Base-by-base conservation (phyloP, 1,140 invertebrate species). In the Cydia pomonella region DNA sequence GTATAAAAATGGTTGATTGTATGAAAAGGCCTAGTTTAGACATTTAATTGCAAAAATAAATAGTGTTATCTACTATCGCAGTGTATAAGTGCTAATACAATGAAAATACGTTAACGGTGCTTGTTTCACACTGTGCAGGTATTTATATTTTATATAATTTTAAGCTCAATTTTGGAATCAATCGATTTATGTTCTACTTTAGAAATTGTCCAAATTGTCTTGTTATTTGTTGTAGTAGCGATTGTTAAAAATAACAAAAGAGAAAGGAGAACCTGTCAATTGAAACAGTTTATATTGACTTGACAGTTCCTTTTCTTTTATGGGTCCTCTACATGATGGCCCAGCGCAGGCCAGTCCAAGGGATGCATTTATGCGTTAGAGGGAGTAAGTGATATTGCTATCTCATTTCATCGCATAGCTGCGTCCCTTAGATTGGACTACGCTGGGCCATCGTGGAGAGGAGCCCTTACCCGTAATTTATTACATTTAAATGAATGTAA, bases 11-110 rank as follows among this genome's bases (percentile, higher is more conserved):
- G 53, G 53, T 59, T 59, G 53, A 59, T 59, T 10, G 53, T 59
- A 59, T 12, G 41, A 44, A 44, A 50, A 50, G 47, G 53, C 53
- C 18, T 59, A 23, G 23, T 59, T 59, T 59, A 59, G 53, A 59
- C 21, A 59, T 59, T 59, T 59, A 23, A 50, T 50, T 50, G 16
- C 53, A 59, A 59, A 59, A 59, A 59, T 59, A 59, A 59, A 59
- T 59, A 59, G 53, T 59, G 53, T 23, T 59, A 59, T 59, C 53
- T 3, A 59, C 21, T 59, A 53, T 53, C 7, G n/a, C 4, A 53
- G 50, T 59, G 53, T 10, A 23, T 59, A 59, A 59, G 53, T 59
- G 53, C 23, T 59, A 23, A 59, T 53, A 53, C 5, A 59, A 59
- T 59, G 53, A 59, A 59, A 12, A 59, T 3, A 23, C 21, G 21